phyloP scores from a whole-genome alignment of 2,113 vertebrate genomes.

The Panurus biarmicus region DNA sequence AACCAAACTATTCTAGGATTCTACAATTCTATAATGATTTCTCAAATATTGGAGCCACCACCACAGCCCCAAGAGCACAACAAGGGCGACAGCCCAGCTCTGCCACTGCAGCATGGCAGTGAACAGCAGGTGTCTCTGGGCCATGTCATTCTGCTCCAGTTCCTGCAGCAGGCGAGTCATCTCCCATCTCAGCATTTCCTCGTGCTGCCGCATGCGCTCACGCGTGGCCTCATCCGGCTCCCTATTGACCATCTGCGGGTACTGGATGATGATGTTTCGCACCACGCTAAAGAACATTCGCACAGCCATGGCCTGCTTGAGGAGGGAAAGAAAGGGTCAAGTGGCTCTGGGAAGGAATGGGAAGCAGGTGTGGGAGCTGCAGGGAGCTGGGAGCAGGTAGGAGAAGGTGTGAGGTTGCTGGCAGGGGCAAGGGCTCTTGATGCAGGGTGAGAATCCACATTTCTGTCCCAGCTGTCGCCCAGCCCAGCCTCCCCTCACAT shows the following conservation, averaged over 20 bases:
- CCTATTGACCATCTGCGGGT: not conserved
- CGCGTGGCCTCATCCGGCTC: not conserved
- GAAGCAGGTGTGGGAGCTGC: not conserved
- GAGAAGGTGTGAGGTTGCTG: not conserved
- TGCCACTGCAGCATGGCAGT: not conserved
- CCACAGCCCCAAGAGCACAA: not conserved
- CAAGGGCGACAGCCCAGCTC: not conserved
- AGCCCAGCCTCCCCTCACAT: rapidly evolving
- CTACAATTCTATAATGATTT: not conserved
- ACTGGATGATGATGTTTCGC: not conserved
- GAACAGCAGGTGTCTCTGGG: not conserved
- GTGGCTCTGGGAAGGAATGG: not conserved
- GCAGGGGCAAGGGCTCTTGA: not conserved
- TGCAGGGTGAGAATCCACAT: not conserved
- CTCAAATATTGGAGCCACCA: not conserved
- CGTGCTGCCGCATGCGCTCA: not conserved
- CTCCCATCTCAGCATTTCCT: not conserved
- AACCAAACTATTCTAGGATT: not conserved
- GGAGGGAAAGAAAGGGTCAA: not conserved
- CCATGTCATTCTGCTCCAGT: not conserved
- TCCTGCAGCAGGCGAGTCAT: not conserved
- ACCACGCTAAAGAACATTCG: not conserved
- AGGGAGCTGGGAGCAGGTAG: not conserved
- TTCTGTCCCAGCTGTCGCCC: not conserved
- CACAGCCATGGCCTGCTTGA: not conserved